Base-by-base conservation (phyloP, 2,888 invertebrate genomes). In the Noctua comes region DNA sequence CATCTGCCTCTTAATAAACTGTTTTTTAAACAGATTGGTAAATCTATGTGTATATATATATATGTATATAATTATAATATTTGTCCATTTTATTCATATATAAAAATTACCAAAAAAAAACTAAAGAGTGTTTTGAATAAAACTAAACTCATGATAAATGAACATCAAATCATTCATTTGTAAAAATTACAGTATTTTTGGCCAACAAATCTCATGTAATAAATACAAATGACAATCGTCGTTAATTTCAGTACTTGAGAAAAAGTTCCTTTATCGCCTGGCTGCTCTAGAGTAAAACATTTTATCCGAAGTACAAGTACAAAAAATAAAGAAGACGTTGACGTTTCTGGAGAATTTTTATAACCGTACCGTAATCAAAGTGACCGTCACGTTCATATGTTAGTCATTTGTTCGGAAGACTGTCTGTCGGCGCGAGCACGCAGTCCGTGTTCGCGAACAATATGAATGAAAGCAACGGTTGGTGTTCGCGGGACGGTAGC, bases 1-100 rank as follows among this genome's bases (percentile, higher is more conserved):
- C 90, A 90, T 62, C 86, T 87, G 89, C 89, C 89, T 80, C 72
- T 65, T 80, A 79, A 75, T 73, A 76, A 82, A 81, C 88, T 86
- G 83, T 87, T 86, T 83, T 81, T 73, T 78, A 77, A 85, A 81
- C 88, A 86, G 79, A 75, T 77, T 71, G 64, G 79, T 81, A 77
- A 90, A 88, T 89, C 82, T 79, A 85, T 87, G 68, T 66, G 66
- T 66, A 43, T 65, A 62, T 85, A 57, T 88, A 77, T 81, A 76
- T 85, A 62, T 85, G 62, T 88, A 77, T 81, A 76, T 85, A 36
- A 36, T 36, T 36, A 80, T 76, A 65, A 83, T 86, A 85, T 86
- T 64, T 85, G 88, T 85, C 79, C 72, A 83, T 85, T 86, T 78
- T 88, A 82, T 74, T 68, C 66, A 83, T 82, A 83, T 82, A 73